A percentile compares a stretch with the other conserved stretches of the same genome.
Conservation (phyloP, 1,140 invertebrate genomes). For the Chelonus insularis region DNA sequence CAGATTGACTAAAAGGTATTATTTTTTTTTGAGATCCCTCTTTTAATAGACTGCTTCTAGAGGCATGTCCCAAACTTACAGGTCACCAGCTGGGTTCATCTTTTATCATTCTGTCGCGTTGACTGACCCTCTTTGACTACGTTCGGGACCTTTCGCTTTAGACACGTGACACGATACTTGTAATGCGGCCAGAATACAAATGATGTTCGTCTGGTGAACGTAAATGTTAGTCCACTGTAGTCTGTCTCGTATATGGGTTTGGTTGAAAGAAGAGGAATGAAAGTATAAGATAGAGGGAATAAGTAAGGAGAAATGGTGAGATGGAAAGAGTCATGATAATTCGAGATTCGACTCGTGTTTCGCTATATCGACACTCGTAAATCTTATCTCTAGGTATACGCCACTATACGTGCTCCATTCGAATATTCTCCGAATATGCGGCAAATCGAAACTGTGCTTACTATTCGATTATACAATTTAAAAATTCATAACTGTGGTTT, state of each 20-base stretch:
- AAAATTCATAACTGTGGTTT: slow-evolving; percentile 7
- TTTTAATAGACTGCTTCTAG: no score
- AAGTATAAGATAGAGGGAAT: neutral
- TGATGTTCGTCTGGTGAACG: neutral
- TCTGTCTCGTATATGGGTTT: neutral
- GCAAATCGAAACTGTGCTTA: slow-evolving; percentile 1
- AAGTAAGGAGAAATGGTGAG: slow-evolving; percentile 10
- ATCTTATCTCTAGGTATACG: slow-evolving; percentile 32
- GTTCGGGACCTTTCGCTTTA: neutral
- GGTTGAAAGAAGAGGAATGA: no score
- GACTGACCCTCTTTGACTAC: neutral
- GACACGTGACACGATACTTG: slow-evolving; percentile 5
- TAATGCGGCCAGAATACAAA: neutral
- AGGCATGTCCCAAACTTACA: no score
- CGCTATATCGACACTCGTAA: slow-evolving; percentile 29
- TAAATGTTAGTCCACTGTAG: slow-evolving; percentile 5
- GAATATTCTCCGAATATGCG: slow-evolving; percentile 12
- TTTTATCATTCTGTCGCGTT: neutral
- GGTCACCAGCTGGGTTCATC: slow-evolving; percentile 6
- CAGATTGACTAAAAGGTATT: no score
- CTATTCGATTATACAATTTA: slow-evolving; percentile 19
- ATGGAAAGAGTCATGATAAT: slow-evolving; percentile 29
- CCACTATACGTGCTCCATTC: slow-evolving; percentile 12
- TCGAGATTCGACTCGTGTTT: slow-evolving; percentile 31
- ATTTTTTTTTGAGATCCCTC: no score